Evolutionary conservation across 1,140 invertebrate genomes (phyloP).

Genomic region (Dendrolimus punctatus): DNA sequence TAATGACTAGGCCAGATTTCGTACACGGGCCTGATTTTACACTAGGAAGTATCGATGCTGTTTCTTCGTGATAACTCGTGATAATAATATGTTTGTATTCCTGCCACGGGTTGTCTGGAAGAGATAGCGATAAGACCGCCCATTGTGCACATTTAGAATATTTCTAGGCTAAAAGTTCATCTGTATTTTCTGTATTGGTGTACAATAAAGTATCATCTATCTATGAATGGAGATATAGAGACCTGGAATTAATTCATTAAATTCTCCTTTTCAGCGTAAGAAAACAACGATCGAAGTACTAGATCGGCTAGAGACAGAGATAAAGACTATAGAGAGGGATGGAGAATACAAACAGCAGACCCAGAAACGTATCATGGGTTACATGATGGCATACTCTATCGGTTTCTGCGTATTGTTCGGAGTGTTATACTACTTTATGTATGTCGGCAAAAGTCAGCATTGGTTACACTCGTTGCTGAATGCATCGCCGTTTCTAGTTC

Average conservation of each 20-base stretch:
- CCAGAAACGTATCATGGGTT: conserved; percentile 85
- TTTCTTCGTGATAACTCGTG: too few relatives aligned
- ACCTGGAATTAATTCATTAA: neutral
- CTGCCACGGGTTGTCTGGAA: too few relatives aligned
- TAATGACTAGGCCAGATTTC: too few relatives aligned
- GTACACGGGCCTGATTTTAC: too few relatives aligned
- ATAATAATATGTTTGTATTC: too few relatives aligned
- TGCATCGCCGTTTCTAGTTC: conserved; percentile 80
- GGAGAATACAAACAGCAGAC: conserved; percentile 83
- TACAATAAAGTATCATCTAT: too few relatives aligned
- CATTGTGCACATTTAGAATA: too few relatives aligned
- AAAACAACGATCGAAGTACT: conserved; percentile 84
- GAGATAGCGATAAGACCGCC: too few relatives aligned
- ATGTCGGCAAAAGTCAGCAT: conserved; percentile 49
- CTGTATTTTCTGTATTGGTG: too few relatives aligned
- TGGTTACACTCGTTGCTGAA: conserved; percentile 73
- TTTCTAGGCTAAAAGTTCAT: too few relatives aligned
- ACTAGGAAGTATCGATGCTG: too few relatives aligned
- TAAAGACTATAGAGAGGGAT: conserved; percentile 86
- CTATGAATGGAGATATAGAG: too few relatives aligned
- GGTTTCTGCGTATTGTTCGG: conserved; percentile 84
- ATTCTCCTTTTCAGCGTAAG: conserved; percentile 81
- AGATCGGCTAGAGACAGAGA: conserved; percentile 85
- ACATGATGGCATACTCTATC: conserved; percentile 85
- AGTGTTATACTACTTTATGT: conserved; percentile 82